Conservation (phyloP, 2,888 invertebrate species). For the Hypomecis punctinalis region DNA sequence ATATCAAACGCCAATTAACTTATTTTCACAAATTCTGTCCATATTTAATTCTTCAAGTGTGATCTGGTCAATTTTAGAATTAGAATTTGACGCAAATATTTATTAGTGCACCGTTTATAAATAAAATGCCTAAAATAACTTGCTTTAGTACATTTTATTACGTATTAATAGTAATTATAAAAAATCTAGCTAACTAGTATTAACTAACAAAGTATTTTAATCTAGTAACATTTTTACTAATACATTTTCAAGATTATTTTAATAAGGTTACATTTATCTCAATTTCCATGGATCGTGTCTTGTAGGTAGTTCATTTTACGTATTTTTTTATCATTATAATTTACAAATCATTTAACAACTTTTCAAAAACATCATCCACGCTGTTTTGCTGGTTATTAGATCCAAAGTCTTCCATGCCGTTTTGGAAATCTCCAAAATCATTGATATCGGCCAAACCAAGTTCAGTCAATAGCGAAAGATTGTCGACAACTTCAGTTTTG, state of each 20-base stretch:
- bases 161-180: slow-evolving; percentile 8
- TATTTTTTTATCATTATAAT: background rate
- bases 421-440: slow-evolving; percentile 79
- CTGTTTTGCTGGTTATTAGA: slow-evolving; percentile 45
- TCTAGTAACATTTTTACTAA: background rate
- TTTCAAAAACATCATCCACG: slow-evolving; percentile 75
- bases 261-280: background rate
- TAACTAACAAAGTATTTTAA: background rate
- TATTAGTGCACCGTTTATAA: slow-evolving; percentile 39
- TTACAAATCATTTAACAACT: slow-evolving; percentile 68
- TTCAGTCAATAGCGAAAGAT: slow-evolving; percentile 81
- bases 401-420: slow-evolving; percentile 66
- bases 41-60: slow-evolving; percentile 16
- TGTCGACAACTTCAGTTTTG: slow-evolving; percentile 48
- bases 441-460: slow-evolving; percentile 80
- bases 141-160: slow-evolving; percentile 20
- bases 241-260: background rate
- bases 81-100: slow-evolving; percentile 38
- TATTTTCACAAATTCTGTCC: background rate
- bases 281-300: no score
- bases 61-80: background rate
- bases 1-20: no score
- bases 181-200: slow-evolving; percentile 21
- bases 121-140: slow-evolving; percentile 25
- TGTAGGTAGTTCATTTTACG: background rate